phyloP scores from a whole-genome alignment of 2,113 vertebrate genomes.

The Phalacrocorax aristotelis region DNA sequence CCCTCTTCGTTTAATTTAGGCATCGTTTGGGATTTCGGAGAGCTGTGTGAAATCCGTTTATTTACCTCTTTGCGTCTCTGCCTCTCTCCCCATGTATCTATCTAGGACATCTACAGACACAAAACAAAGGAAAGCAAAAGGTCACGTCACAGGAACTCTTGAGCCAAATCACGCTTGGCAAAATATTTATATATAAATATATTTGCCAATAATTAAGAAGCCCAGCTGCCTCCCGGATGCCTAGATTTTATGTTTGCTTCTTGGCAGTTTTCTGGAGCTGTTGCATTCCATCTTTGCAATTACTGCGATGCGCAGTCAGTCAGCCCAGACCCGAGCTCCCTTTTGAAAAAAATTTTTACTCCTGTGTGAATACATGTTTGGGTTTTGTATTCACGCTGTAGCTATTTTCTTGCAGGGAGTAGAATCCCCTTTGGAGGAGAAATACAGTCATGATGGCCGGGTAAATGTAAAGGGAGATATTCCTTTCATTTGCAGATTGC shows the following conservation, averaged over 20 bases:
- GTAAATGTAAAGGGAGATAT: not conserved
- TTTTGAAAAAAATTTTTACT: not conserved
- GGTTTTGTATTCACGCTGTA: not conserved
- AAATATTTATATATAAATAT: slow-evolving; percentile 71
- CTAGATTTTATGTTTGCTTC: not conserved
- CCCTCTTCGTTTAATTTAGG: slow-evolving; percentile 40
- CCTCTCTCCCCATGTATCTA: slow-evolving; percentile 39
- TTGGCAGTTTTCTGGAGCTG: slow-evolving; percentile 31
- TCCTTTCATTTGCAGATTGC: not conserved
- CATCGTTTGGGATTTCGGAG: slow-evolving; percentile 34
- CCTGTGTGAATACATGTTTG: not conserved
- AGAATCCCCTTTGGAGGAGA: not conserved
- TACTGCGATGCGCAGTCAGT: not conserved
- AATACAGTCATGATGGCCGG: rapidly evolving
- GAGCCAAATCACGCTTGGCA: slow-evolving; percentile 52
- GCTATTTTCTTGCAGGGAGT: not conserved
- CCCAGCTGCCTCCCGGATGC: slow-evolving; percentile 36
- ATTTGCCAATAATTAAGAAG: slow-evolving; percentile 63
- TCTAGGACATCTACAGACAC: slow-evolving; percentile 49
- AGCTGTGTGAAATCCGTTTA: slow-evolving; percentile 49
- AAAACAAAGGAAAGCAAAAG: slow-evolving; percentile 62
- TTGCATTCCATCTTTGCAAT: slow-evolving; percentile 48
- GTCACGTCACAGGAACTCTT: slow-evolving; percentile 60
- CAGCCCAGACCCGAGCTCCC: not conserved
- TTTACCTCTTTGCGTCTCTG: slow-evolving; percentile 33